phyloP scores from a whole-genome alignment of 2,888 invertebrate genomes.

The Dasysyrphus tricinctus region DNA sequence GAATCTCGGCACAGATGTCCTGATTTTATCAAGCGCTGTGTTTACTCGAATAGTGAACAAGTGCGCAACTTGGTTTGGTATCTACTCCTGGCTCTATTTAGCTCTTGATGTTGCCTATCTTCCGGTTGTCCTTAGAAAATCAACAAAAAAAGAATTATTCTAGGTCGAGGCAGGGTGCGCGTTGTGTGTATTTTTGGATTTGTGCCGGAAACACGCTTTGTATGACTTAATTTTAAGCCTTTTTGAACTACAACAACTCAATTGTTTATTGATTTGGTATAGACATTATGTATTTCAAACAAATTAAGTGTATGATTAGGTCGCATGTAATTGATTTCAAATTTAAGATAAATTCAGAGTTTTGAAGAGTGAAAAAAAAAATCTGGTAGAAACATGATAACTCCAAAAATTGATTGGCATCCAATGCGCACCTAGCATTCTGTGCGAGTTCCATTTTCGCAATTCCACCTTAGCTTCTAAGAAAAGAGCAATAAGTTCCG shows the following conservation, averaged over 20 bases:
- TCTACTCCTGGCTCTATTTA: background rate
- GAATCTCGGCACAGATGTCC: too few species aligned
- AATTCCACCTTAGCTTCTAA: too few species aligned
- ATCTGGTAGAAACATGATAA: too few species aligned
- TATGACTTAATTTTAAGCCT: slow-evolving; percentile 64
- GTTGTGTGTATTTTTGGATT: slow-evolving; percentile 37
- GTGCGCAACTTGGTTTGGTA: slow-evolving; percentile 41
- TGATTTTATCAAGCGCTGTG: slow-evolving; percentile 48
- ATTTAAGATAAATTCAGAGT: too few species aligned
- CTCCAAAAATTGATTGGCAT: too few species aligned
- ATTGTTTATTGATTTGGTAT: background rate
- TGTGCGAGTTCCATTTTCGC: too few species aligned
- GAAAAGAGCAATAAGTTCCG: too few species aligned
- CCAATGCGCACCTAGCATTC: too few species aligned
- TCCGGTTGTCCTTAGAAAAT: slow-evolving; percentile 50
- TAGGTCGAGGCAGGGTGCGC: background rate
- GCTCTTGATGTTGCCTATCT: slow-evolving; percentile 56
- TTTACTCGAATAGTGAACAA: slow-evolving; percentile 55
- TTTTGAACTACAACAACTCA: slow-evolving; percentile 40
- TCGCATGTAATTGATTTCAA: background rate
- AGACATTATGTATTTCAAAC: background rate
- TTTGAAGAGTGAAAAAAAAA: too few species aligned
- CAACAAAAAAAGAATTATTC: slow-evolving; percentile 11
- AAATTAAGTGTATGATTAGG: background rate
- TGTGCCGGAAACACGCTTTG: slow-evolving; percentile 61